Base-by-base conservation (phyloP, 30 jellyfish, hydroid and myxozoan genomes). In the Turritopsis dohrnii region DNA sequence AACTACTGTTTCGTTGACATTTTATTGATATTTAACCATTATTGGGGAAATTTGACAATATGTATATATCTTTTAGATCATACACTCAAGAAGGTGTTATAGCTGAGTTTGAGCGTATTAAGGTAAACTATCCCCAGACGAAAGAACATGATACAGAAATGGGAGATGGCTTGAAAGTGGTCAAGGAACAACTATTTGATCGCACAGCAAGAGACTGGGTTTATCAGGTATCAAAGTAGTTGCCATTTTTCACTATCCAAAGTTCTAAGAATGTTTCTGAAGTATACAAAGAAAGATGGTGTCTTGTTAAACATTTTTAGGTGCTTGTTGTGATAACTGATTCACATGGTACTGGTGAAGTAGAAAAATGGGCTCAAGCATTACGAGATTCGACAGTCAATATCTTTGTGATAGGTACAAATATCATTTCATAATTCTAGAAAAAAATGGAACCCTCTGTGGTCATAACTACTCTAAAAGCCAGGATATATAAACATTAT, bases 161-260 rank as follows among this genome's bases (percentile, higher is more conserved):
- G 28, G 88, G 84, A 19, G 73, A 28, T 20, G 88, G 88, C 28
- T 66, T 81, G 84, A 60, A 81, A 81, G 88, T 66, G 18, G 24
- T 26, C 1, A 81, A 81, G 66, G 88, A 81, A 81, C 80, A 79
- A 29, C 17, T 81, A 24, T 81, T 81, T 81, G 88, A 81, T 66
- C 28, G 52, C 24, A 81, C 81, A 8, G 86, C 66, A 20, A 54
- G 88, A 54, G 88, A 81, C 26, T 81, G 88, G 88, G 88, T 81
- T 25, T 81, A 52, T 28, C 85, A 81, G 88, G 88, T 81, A 28
- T 24, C n/a, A 21, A 26, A 74, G 21, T 24, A n/a, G 83, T 13
- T 29, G 74, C 19, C 60, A 41, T 41, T 5, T 13, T 3, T 3
- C 60, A 41, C 60, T 3, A 41, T n/a, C n/a, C n/a, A n/a, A n/a